Conservation (phyloP, 1,140 invertebrate species). For the Pseudoatta argentina region DNA sequence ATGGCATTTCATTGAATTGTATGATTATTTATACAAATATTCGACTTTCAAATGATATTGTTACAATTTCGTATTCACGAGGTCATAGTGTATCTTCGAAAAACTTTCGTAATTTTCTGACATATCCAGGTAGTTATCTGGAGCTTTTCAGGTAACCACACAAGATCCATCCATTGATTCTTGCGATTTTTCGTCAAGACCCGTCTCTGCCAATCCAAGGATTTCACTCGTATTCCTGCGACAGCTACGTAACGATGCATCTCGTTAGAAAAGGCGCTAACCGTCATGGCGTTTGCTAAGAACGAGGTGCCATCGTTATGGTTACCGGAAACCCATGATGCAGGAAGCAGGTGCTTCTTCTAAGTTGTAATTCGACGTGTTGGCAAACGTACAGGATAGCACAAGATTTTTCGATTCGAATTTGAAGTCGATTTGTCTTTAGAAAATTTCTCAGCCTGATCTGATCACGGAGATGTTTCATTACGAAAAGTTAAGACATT, state of each 20-base stretch:
- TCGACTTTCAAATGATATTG: neutral
- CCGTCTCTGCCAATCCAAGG: conserved; percentile 18
- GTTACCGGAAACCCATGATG: conserved; percentile 72
- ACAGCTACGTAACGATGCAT: conserved; percentile 73
- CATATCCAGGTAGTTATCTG: neutral
- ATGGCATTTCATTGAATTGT: conserved; percentile 1
- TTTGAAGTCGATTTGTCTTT: conserved; percentile 1
- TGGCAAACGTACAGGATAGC: conserved; percentile 12
- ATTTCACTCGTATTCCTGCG: conserved; percentile 33
- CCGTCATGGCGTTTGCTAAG: conserved; percentile 71
- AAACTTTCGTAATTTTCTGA: neutral
- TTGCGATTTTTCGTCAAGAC: conserved; percentile 27
- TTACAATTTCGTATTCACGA: neutral
- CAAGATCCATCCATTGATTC: conserved; percentile 39
- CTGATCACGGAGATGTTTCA: neutral
- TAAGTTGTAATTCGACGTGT: conserved; percentile 70
- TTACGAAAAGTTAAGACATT: neutral
- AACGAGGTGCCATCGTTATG: conserved; percentile 78
- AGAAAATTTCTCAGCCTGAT: neutral
- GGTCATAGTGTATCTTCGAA: neutral
- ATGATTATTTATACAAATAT: neutral
- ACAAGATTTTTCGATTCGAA: conserved; percentile 31
- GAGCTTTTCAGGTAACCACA: conserved; percentile 30
- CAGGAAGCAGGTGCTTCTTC: conserved; percentile 59
- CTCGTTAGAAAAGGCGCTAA: conserved; percentile 82